Evolutionary conservation across 1,140 invertebrate genomes (phyloP), one percentile per base, ranked within the genome.

Genomic region (Paracyclopina nana): DNA sequence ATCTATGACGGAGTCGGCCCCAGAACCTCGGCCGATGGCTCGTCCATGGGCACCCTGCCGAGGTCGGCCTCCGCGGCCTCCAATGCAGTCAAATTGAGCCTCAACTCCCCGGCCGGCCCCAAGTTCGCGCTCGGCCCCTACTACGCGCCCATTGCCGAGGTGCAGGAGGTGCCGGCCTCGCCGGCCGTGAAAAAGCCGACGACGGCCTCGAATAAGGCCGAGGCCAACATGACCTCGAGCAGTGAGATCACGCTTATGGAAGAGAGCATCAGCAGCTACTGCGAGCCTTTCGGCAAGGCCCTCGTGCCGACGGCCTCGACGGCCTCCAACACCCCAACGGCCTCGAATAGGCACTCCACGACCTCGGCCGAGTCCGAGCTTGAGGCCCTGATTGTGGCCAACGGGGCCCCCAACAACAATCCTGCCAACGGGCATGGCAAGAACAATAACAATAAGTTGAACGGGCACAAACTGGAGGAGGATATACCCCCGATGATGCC

Each of bases 1-100:
- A 72, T 83, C 2, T 87, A 87, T 62, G 84, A 88, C 62, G 85
- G 85, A 60, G 81, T 88, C 76, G 84, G 84, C 1, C 79, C 80
- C 24, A 70, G 83, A 57, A 80, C 85, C 9, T 87, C 83, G 5
- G 82, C 81, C 1, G 80, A 79, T 55, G 83, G 82, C 26, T 83
- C 79, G 57, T 86, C 82, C 9, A 81, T 77, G 1, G 73, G 83
- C 54, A 83, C 81, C 12, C 62, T 86, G 53, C 63, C 60, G 12
- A 57, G 59, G 24, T 55, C 53, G 26, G 55, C 48, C 38, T 49
- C 46, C 25, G 53, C 38, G 30, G 50, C 52, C n/a, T 54, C 52
- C 34, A 52, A 41, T 6, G 44, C 49, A 18, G 24, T 45, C 53
- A 18, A 26, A 34, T 4, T 29, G 43, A 22, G 29, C 54, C 12